phyloP scores from a whole-genome alignment of 1,140 invertebrate species.

The Aphidius ervi region DNA sequence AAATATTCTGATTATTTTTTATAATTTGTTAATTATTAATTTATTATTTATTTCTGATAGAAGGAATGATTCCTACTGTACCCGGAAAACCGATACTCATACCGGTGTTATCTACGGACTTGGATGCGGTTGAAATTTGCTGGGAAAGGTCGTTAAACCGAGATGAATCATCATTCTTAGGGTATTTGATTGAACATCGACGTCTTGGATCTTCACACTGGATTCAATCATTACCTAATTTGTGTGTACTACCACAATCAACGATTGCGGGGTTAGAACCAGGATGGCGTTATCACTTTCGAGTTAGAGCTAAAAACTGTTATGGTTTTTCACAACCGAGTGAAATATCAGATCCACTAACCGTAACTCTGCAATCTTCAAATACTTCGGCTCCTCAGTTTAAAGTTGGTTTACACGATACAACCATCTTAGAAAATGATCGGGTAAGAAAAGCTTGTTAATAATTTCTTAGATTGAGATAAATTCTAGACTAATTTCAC shows the following conservation, averaged over 20 bases:
- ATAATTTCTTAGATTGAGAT: too few relatives aligned
- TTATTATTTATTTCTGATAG: too few relatives aligned
- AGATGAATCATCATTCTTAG: constrained; percentile 85
- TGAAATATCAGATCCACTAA: constrained; percentile 72
- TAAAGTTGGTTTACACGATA: constrained; percentile 62
- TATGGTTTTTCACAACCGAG: constrained; percentile 76
- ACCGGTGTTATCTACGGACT: constrained; percentile 57
- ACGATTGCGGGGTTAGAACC: constrained; percentile 74
- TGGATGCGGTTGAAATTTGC: constrained; percentile 76
- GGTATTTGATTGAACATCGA: constrained; percentile 77
- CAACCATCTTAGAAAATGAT: constrained; percentile 70
- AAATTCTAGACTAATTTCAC: neutral
- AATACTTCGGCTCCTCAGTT: constrained; percentile 66
- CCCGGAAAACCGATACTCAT: constrained; percentile 75
- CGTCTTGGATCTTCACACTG: constrained; percentile 71
- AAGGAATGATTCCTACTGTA: constrained; percentile 56
- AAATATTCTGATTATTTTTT: too few relatives aligned
- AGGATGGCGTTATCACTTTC: constrained; percentile 84
- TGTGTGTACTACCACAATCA: constrained; percentile 67
- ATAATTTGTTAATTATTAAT: too few relatives aligned
- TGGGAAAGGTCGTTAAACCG: constrained; percentile 80
- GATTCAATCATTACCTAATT: constrained; percentile 68
- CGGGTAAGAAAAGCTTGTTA: constrained; percentile 48
- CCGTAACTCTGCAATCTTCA: constrained; percentile 66
- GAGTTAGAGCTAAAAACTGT: constrained; percentile 82